Base-by-base conservation (phyloP, 2,797 vertebrate species). In the Macropus fuliginosus region DNA sequence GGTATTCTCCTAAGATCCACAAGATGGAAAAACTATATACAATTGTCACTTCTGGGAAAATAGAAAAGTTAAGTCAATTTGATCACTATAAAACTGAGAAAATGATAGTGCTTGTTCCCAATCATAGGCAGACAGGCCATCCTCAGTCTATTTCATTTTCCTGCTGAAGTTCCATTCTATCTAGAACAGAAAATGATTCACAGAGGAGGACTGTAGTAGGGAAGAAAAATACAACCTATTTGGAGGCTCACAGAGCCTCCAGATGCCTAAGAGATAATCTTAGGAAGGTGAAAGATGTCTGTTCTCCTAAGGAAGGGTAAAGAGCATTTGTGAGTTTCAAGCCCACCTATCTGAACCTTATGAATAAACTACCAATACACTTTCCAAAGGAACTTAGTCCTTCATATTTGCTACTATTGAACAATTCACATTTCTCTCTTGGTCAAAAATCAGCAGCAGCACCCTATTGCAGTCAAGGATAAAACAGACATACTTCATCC, bases 121-220 rank as follows among this genome's bases (percentile, higher is more conserved):
- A 94, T 59, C 54, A 94, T 96, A 91, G 93, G 40, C 62, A 97
- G 54, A 66, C 93, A 91, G 96, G 96, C 97, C 95, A 91, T 95
- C 96, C 93, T 95, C 66, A 81, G n/a, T 81, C 93, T 90, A 89
- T 95, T 92, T 66, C 54, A 97, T 95, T 97, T 96, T 96, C 91
- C 87, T 91, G 56, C 28, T 93, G 93, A 95, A 97, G 97, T 97
- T 96, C 93, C 90, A 96, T 96, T 92, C 93, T 94, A 95, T 28
- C 66, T 94, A 92, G 3, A 93, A 91, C 90, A 95, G 55, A 91
- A 96, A 96, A 93, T 54, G 6, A 91, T 57, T 74, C 90, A 96
- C 55, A 96, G 92, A 97, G 95, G 91, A 97, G 55, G 55, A 94
- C 59, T 93, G 34, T 56, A 27, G 13, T 90, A 90, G 54, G 89